Conservation (phyloP, 2,888 invertebrate genomes). For the Tridacna gigas region DNA sequence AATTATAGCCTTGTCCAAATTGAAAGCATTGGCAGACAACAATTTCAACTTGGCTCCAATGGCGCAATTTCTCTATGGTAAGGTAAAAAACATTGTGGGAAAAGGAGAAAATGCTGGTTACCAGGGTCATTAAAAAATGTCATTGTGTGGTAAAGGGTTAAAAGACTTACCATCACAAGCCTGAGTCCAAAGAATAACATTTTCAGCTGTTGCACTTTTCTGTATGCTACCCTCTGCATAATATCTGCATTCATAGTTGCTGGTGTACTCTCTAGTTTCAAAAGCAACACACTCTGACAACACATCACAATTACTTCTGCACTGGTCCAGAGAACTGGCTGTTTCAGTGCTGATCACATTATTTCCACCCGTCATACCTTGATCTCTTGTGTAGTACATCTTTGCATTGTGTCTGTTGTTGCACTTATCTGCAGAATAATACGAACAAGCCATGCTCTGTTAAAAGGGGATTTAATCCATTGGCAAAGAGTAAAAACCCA, state of each 20-base stretch:
- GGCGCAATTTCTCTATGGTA: no score
- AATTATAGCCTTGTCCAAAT: no score
- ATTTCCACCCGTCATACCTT: slow-evolving; percentile 5
- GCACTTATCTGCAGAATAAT: slow-evolving; percentile 10
- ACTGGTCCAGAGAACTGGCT: neutral
- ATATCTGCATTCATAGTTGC: neutral
- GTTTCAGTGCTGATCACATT: neutral
- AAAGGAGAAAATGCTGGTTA: no score
- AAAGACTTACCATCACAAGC: neutral
- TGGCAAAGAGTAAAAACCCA: no score
- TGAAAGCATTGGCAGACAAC: no score
- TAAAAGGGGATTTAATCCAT: no score
- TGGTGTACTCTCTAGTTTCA: neutral
- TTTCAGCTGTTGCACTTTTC: neutral
- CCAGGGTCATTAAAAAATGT: no score
- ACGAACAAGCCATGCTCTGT: no score
- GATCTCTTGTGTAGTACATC: slow-evolving; percentile 12
- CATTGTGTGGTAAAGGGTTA: no score
- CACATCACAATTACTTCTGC: neutral
- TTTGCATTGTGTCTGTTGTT: slow-evolving; percentile 12
- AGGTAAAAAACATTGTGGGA: no score
- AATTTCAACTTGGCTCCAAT: no score
- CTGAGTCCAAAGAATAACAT: slow-evolving; percentile 12
- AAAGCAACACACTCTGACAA: neutral
- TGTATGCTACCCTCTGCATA: neutral